These are phyloP conservation scores for Macrotis lagotis DNA, from an alignment of 2,113 vertebrate species.

Conservation along the genomic window DNA sequence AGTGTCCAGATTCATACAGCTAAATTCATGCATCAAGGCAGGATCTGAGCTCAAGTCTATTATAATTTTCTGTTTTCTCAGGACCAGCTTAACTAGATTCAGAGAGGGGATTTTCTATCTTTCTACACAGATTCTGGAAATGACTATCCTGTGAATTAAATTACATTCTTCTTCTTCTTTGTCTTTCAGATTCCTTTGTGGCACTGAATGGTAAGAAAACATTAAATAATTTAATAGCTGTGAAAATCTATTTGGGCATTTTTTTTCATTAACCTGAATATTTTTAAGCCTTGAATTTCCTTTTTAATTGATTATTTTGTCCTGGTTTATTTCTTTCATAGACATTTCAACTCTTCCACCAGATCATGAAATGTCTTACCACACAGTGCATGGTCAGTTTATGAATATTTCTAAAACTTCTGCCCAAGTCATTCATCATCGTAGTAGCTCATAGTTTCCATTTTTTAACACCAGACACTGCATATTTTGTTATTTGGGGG, in stretches of 20 bases:
- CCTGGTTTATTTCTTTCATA: slow-evolving; percentile 89
- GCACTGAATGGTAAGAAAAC: slow-evolving; percentile 95
- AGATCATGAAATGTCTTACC: slow-evolving; percentile 91
- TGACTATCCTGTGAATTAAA: background rate
- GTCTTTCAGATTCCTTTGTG: slow-evolving; percentile 95
- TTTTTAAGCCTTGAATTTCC: slow-evolving; percentile 72
- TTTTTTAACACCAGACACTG: slow-evolving; percentile 66
- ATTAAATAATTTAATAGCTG: slow-evolving; percentile 74
- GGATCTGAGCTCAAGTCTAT: background rate
- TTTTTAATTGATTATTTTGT: slow-evolving; percentile 79
- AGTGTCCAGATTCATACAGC: background rate
- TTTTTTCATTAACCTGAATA: slow-evolving; percentile 71
- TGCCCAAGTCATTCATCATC: slow-evolving; percentile 52
- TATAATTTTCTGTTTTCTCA: background rate
- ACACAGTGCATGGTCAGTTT: slow-evolving; percentile 89
- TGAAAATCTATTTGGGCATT: slow-evolving; percentile 72
- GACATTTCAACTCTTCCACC: slow-evolving; percentile 92
- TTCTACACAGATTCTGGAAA: background rate
- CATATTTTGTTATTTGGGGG: slow-evolving; percentile 70
- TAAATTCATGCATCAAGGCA: background rate
- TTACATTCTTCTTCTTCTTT: slow-evolving; percentile 83
- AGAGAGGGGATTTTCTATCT: background rate
- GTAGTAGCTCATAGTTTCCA: slow-evolving; percentile 77
- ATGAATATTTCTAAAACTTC: slow-evolving; percentile 72
- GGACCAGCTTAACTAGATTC: background rate